Base-by-base conservation (phyloP, 1,140 invertebrate genomes). In the Phthorimaea operculella region DNA sequence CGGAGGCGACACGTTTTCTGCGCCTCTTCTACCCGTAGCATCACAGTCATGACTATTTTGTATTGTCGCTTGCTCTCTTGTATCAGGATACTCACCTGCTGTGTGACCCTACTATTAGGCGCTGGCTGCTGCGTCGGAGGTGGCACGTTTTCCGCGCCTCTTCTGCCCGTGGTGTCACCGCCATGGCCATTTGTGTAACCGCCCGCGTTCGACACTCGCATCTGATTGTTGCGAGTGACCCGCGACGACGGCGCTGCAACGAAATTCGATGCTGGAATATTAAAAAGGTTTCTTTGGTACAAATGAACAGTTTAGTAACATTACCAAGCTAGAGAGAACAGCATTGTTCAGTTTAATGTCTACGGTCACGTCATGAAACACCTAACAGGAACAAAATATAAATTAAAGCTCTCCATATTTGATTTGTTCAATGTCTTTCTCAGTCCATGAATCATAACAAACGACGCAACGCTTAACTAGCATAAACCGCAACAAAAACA, bases 171-270 rank as follows among this genome's bases (percentile, higher is more conserved):
- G 50, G 85, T 86, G 68, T 86, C 85, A 44, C 81, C 81, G 51
- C 82, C 79, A 62, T 86, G 85, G 0, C 85, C 85, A 60, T 84
- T 84, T 51, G 81, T 84, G 68, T 81, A 81, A 53, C 77, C 75
- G 51, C 67, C 72, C 72, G 62, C 77, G 63, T 84, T 85, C 59
- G 85, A 79, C 64, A 75, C 52, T 28, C 85, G 83, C 78, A 79
- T 79, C 73, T 82, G 82, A 56, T 85, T 85, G 71, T 84, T 86
- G 59, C 83, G 78, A 48, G 82, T 85, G 50, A 81, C 70, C 21
- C 85, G 76, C 14, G 74, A 63, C n/a, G 74, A 63, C 52, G 82
- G 73, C 62, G 80, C 82, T 79, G 73, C n/a, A 9, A 47, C 44
- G 44, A 47, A 47, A 15, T 47, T n/a, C 8, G 44, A 47, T 15